A percentile compares a stretch with the other conserved stretches of the same genome.
phyloP scores from a whole-genome alignment of 2,113 vertebrate genomes.

The Paradoxurus hermaphroditus region DNA sequence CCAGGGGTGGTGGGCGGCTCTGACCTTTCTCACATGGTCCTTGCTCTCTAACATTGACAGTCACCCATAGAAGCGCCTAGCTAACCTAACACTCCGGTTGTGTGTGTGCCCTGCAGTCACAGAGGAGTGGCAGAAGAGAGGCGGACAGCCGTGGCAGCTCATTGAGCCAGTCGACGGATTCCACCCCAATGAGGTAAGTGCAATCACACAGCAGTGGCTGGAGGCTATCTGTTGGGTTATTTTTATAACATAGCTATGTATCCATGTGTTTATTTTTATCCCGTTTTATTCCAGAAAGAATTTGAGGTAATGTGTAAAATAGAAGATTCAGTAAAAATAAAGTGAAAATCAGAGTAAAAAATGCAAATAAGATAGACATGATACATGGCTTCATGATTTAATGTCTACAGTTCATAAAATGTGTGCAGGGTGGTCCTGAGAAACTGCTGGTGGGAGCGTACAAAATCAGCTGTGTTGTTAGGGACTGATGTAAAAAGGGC shows the following conservation, averaged over 20 bases:
- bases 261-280: neutral
- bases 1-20: neutral
- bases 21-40: neutral
- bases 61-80: neutral
- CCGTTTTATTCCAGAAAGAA: neutral
- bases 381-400: neutral
- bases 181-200: constrained; percentile 85
- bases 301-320: neutral
- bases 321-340: neutral
- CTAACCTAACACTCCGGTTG: neutral
- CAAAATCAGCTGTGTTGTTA: neutral
- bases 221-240: no score
- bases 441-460: neutral
- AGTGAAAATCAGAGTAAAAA: neutral
- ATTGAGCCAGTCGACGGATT: constrained; percentile 84
- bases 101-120: constrained; percentile 58
- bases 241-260: neutral
- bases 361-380: neutral
- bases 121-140: constrained; percentile 78
- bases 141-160: constrained; percentile 84
- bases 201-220: accelerated
- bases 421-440: neutral
- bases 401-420: neutral
- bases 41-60: neutral
- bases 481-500: neutral